Conservation (phyloP, 2,113 vertebrate genomes). For the Oryzias melastigma region DNA sequence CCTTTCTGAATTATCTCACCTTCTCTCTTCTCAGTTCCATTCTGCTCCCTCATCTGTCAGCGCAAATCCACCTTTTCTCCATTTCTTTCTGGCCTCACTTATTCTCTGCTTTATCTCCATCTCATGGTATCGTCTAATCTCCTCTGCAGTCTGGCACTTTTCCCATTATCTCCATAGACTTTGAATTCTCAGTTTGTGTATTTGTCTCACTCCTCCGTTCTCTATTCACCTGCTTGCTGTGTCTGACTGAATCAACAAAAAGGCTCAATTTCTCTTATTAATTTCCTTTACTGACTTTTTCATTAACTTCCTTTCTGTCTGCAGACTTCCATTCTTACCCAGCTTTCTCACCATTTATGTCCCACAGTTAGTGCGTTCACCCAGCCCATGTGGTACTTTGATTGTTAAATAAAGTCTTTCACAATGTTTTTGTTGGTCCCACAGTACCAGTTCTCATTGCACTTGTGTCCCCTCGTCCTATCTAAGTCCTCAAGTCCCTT, state of each 20-base stretch:
- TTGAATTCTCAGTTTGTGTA: slow-evolving; percentile 7
- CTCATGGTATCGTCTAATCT: slow-evolving; percentile 13
- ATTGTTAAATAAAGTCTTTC: background rate
- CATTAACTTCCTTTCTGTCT: slow-evolving; percentile 11
- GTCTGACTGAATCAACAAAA: slow-evolving; percentile 13
- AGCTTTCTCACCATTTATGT: slow-evolving; percentile 6
- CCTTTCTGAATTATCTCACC: slow-evolving; percentile 20
- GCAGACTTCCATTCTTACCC: background rate
- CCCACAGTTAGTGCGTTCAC: background rate
- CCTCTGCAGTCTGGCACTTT: slow-evolving; percentile 3
- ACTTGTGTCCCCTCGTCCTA: too few species aligned
- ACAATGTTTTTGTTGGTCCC: too few species aligned
- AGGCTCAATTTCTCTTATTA: background rate
- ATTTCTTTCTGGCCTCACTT: slow-evolving; percentile 5
- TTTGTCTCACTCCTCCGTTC: background rate
- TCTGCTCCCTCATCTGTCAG: slow-evolving; percentile 20
- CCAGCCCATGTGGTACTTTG: slow-evolving; percentile 4
- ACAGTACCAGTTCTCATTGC: too few species aligned
- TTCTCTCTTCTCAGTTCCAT: slow-evolving; percentile 6
- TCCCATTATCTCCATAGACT: slow-evolving; percentile 18
- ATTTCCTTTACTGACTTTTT: slow-evolving; percentile 6
- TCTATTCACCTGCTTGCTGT: slow-evolving; percentile 12
- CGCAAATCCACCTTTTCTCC: slow-evolving; percentile 12
- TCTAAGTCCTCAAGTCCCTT: too few species aligned
- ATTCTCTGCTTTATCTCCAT: slow-evolving; percentile 18